Evolutionary conservation across 1,140 invertebrate genomes (phyloP).

Genomic region (Chlorops oryzae): DNA sequence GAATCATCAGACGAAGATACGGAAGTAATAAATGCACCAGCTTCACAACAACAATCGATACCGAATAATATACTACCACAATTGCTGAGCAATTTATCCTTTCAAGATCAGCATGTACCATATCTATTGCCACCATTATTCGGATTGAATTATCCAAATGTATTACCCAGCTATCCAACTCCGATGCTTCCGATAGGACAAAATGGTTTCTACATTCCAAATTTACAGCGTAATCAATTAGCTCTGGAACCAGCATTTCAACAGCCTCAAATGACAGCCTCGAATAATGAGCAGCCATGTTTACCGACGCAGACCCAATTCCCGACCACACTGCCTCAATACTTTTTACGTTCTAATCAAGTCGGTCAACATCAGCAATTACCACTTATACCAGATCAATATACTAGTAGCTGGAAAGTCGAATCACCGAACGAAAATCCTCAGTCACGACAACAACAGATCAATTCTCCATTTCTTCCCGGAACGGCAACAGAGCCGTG

Average conservation of each 20-base stretch:
- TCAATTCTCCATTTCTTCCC: not conserved
- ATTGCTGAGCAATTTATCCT: slow-evolving; percentile 14
- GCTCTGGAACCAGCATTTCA: not conserved
- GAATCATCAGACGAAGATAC: slow-evolving; percentile 25
- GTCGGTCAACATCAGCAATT: slow-evolving; percentile 20
- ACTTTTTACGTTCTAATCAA: no score
- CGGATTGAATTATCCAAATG: slow-evolving; percentile 11
- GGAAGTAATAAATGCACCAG: slow-evolving; percentile 24
- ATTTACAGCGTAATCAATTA: slow-evolving; percentile 8
- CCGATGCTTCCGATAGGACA: slow-evolving; percentile 10
- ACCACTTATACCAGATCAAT: slow-evolving; percentile 28
- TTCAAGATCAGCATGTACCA: slow-evolving; percentile 10
- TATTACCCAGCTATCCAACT: slow-evolving; percentile 7
- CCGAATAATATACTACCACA: slow-evolving; percentile 15
- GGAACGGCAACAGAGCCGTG: slow-evolving; percentile 34
- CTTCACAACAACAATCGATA: slow-evolving; percentile 12
- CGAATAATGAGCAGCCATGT: slow-evolving; percentile 14
- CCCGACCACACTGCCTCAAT: no score
- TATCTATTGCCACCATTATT: slow-evolving; percentile 7
- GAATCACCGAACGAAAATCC: slow-evolving; percentile 9
- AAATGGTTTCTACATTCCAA: slow-evolving; percentile 3
- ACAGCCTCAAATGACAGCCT: slow-evolving; percentile 7
- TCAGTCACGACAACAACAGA: not conserved
- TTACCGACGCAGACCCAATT: no score
- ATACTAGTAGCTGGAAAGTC: no score